Evolutionary conservation across 2,888 invertebrate species (phyloP), one percentile per base, ranked within the genome.

Genomic region (Dryomyza anilis): DNA sequence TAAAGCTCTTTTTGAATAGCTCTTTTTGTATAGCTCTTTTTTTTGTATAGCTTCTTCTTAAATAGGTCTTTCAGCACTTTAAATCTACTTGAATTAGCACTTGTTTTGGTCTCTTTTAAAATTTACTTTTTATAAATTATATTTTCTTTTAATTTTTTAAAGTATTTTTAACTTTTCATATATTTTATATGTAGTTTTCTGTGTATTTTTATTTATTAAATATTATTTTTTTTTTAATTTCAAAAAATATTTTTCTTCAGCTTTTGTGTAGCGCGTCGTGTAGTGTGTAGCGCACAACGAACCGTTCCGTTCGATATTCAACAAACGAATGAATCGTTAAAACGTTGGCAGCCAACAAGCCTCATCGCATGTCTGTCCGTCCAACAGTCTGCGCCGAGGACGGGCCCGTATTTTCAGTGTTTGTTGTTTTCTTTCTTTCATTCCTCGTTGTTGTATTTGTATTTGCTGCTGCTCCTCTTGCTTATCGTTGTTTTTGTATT

Each of bases 291-390:
- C 25, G 25, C 1, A 63, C 52, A 66, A 14, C 64, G 76, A 77
- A 80, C 81, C 78, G 79, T 75, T 73, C 72, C 74, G 78, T 76
- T 81, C 77, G 75, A 77, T 79, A 79, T 78, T 81, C 80, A 78
- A 78, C 76, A 79, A 80, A 78, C 80, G 81, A 81, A 81, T 81
- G 81, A 81, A 80, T 53, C 19, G 61, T 48, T 14, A 75, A 75
- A 74, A 71, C 74, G 70, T 46, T 63, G 71, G 73, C 56, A 73
- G 63, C 76, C 21, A 6, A 6, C 45, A n/a, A n/a, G 46, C 21
- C 46, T 6, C 33, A 12, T 33, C 33, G 33, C 33, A 12, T 33
- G 7, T 48, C 48, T 19, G 59, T 16, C 48, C 27, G 45, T n/a
- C 50, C 61, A 43, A 39, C 53, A 69, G 73, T 74, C 73, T 74